Conservation (phyloP, 2,888 invertebrate species). For the Orthonevra nobilis region DNA sequence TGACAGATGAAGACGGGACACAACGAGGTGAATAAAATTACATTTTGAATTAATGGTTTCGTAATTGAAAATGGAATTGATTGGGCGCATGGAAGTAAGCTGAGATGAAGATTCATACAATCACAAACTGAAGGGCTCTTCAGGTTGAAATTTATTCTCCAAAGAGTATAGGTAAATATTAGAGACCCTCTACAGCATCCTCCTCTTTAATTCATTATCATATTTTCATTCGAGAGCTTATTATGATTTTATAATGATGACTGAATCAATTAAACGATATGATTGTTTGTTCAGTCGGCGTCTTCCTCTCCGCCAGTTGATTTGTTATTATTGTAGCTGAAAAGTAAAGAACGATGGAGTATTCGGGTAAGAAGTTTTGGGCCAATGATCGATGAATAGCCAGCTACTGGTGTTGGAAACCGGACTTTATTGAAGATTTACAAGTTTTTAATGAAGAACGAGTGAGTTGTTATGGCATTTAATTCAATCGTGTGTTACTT, state of each 20-base stretch:
- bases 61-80: slow-evolving; percentile 22
- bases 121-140: slow-evolving; percentile 44
- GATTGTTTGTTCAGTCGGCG: slow-evolving; percentile 24
- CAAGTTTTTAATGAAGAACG: too few relatives aligned
- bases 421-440: too few relatives aligned
- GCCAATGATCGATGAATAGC: slow-evolving; percentile 28
- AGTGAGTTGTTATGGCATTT: too few relatives aligned
- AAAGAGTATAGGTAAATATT: slow-evolving; percentile 42
- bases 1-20: not conserved
- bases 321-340: not conserved
- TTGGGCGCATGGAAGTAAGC: slow-evolving; percentile 29
- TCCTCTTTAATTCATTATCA: slow-evolving; percentile 48
- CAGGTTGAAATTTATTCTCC: slow-evolving; percentile 31
- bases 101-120: slow-evolving; percentile 44
- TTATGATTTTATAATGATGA: slow-evolving; percentile 50
- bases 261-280: slow-evolving; percentile 56
- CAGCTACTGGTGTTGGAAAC: not conserved
- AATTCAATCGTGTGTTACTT: too few relatives aligned
- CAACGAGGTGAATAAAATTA: slow-evolving; percentile 42
- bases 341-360: not conserved
- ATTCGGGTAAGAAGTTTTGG: slow-evolving; percentile 3
- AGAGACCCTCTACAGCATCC: slow-evolving; percentile 29
- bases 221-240: slow-evolving; percentile 46
- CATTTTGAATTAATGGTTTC: slow-evolving; percentile 51
- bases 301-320: not conserved